Evolutionary conservation across 2,888 invertebrate genomes (phyloP).

Genomic region (Eristalis pertinax): DNA sequence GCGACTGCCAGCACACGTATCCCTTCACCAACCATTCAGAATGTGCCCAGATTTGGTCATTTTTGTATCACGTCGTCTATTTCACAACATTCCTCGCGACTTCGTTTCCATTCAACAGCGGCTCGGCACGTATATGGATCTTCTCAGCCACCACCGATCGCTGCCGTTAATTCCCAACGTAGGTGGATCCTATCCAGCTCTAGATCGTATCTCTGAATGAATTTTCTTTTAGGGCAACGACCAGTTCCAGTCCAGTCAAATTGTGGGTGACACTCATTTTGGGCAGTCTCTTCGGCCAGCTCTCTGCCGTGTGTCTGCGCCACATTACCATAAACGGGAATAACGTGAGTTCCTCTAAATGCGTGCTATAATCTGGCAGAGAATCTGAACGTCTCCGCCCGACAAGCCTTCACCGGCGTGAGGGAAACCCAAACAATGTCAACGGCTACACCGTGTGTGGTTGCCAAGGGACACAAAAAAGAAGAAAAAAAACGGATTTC

Average conservation of each 20-base stretch:
- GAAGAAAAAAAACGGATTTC: background rate
- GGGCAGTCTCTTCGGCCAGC: conserved; percentile 3
- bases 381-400: background rate
- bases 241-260: background rate
- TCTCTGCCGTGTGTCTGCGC: background rate
- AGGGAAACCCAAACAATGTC: background rate
- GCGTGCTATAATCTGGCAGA: conserved; percentile 13
- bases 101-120: background rate
- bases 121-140: background rate
- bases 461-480: background rate
- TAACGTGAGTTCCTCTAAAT: conserved; percentile 10
- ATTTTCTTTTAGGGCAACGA: conserved; percentile 7
- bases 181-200: background rate
- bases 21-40: background rate
- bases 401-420: background rate
- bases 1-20: too few relatives aligned
- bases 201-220: background rate
- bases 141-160: background rate
- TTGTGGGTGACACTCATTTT: conserved; percentile 23
- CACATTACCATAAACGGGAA: conserved; percentile 22
- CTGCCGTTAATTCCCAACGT: background rate
- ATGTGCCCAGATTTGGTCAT: background rate
- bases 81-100: background rate
- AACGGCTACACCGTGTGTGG: background rate
- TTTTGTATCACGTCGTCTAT: background rate